Conservation (phyloP, 2,113 vertebrate species). For the Menura novaehollandiae region DNA sequence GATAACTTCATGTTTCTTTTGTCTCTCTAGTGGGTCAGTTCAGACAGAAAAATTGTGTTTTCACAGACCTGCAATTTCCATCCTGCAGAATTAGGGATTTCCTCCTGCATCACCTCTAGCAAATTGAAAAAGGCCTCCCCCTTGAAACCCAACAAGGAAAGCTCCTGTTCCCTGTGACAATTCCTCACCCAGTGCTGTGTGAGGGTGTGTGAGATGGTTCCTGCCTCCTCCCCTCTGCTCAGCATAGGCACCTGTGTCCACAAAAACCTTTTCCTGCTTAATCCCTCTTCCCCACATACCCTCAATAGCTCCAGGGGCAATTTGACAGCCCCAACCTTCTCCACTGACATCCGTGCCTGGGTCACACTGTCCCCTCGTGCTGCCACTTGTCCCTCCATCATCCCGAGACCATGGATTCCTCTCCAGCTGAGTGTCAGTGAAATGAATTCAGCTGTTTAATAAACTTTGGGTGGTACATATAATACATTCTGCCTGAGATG, state of each 20-base stretch:
- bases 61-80: background rate
- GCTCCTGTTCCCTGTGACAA: background rate
- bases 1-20: conserved; percentile 56
- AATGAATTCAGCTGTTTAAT: background rate
- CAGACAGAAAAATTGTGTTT: background rate
- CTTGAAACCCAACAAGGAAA: background rate
- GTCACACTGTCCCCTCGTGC: background rate
- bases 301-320: background rate
- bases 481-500: background rate
- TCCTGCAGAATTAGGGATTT: background rate
- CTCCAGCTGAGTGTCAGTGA: background rate
- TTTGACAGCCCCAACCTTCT: background rate
- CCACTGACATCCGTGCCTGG: background rate
- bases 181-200: background rate
- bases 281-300: background rate
- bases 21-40: background rate
- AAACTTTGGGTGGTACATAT: background rate
- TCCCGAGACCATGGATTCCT: fast-evolving
- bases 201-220: background rate
- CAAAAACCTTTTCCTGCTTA: background rate
- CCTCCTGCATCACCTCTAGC: background rate
- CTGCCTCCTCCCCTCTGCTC: background rate
- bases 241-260: background rate
- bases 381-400: background rate
- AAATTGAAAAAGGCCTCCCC: background rate